Percentiles rank a stretch among this genome's conserved stretches.
Conservation (phyloP, 2,113 vertebrate species). For the Gallinago undulata region DNA sequence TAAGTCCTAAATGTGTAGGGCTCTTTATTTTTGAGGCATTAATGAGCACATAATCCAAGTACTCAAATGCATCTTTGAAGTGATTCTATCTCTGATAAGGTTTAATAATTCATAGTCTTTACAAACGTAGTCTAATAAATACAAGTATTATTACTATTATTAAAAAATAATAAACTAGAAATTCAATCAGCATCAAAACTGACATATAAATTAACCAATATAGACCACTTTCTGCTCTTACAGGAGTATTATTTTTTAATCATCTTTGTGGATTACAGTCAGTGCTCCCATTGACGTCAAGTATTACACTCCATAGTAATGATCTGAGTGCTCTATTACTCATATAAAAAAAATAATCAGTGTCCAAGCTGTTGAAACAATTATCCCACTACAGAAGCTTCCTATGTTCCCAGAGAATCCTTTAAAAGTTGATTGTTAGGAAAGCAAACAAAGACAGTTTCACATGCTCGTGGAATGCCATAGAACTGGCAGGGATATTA, state of each 20-base stretch:
- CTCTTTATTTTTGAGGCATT: neutral
- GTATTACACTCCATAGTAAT: constrained; percentile 12
- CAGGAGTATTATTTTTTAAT: constrained; percentile 18
- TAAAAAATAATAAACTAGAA: constrained; percentile 4
- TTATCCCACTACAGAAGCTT: constrained; percentile 53
- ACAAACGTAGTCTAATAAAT: neutral
- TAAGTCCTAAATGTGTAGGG: neutral
- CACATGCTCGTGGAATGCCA: constrained; percentile 21
- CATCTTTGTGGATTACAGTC: neutral
- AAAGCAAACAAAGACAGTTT: constrained; percentile 68
- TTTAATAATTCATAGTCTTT: constrained; percentile 6
- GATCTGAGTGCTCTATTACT: constrained; percentile 16
- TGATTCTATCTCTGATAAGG: neutral
- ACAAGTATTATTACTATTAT: neutral
- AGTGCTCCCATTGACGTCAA: neutral
- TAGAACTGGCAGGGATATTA: constrained; percentile 57
- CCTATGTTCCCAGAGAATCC: constrained; percentile 48
- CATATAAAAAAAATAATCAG: neutral
- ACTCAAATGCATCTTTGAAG: neutral
- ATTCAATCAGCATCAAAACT: neutral
- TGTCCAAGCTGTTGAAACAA: constrained; percentile 59
- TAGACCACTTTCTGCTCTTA: neutral
- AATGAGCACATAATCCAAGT: neutral
- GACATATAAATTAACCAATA: neutral
- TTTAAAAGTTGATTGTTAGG: constrained; percentile 60